Evolutionary conservation across 2,113 vertebrate species (phyloP).

Genomic region (Pseudopipra pipra): DNA sequence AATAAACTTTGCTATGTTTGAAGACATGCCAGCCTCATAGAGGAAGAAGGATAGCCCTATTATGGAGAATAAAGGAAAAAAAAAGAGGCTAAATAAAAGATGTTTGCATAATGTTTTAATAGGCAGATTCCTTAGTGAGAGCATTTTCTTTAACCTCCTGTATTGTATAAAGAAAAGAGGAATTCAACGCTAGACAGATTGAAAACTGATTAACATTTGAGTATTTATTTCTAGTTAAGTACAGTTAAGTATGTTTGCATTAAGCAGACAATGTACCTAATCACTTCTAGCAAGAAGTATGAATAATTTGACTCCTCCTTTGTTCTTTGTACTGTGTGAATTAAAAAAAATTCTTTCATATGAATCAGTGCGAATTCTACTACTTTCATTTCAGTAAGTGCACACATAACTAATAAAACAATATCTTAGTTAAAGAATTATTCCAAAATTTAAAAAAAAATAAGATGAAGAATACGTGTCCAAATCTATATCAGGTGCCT

Average conservation of each 20-base stretch:
- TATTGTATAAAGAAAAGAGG: not conserved
- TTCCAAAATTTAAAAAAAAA: not conserved
- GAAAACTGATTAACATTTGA: slow-evolving; percentile 17
- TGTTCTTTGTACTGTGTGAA: not conserved
- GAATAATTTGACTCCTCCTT: not conserved
- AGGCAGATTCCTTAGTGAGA: not conserved
- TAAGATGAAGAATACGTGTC: not conserved
- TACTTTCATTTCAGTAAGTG: not conserved
- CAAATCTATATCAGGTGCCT: not conserved
- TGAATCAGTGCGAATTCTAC: not conserved
- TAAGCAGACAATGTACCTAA: not conserved
- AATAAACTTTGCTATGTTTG: not conserved
- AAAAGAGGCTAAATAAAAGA: not conserved
- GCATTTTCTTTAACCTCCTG: not conserved
- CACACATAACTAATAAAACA: not conserved
- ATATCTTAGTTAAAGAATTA: not conserved
- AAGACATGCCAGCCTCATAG: not conserved
- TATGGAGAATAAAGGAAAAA: not conserved
- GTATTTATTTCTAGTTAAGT: slow-evolving; percentile 1
- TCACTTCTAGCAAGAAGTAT: not conserved
- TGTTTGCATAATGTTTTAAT: slow-evolving; percentile 18
- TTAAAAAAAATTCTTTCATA: not conserved
- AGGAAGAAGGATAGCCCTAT: not conserved
- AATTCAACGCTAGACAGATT: not conserved
- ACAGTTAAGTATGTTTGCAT: not conserved